Evolutionary conservation across 2,797 vertebrate genomes (phyloP), one percentile per base, ranked within the genome.

Genomic region (Pseudochirops cupreus): DNA sequence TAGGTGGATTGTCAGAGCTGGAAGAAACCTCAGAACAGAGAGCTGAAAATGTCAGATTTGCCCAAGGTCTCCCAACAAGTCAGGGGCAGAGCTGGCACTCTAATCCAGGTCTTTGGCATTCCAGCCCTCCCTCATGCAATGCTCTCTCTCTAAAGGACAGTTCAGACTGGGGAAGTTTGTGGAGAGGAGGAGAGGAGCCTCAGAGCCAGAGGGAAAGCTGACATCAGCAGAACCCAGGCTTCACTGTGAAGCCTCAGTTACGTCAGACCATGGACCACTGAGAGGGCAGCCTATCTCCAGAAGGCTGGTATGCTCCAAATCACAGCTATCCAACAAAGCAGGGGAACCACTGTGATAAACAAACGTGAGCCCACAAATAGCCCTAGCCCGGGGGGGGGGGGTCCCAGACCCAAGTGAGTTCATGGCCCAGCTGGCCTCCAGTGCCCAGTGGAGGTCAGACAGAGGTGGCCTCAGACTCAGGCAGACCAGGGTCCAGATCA

Each of bases 131-230:
- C 33, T 21, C n/a, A 26, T 31, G 50, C 5, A 14, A 18, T 31
- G 56, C 28, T 82, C 92, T 46, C 91, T 74, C n/a, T 53, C 67
- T 50, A 33, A 46, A 56, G n/a, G 87, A 74, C 5, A 53, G 3
- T 0, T 2, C 53, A 6, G 12, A 54, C 26, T n/a, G 53, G 55
- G 54, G 33, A 58, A 59, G 56, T n/a, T 91, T 90, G 56, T 53
- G n/a, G 58, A 0, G 0, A 0, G 0, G 55, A 33, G 56, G 21
- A 94, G 26, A 26, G n/a, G 33, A 56, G 13, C 53, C 54, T 54
- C 92, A 14, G 46, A 21, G 0, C n/a, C 28, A 53, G 58, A 93
- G 74, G 26, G 56, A 55, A 31, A 89, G 90, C 14, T 39, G 59
- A 9, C n/a, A 58, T 26, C 18, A 31, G 0, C 5, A 95, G 56